Conservation (phyloP, 2,113 vertebrate genomes). For the Barnardius zonarius region DNA sequence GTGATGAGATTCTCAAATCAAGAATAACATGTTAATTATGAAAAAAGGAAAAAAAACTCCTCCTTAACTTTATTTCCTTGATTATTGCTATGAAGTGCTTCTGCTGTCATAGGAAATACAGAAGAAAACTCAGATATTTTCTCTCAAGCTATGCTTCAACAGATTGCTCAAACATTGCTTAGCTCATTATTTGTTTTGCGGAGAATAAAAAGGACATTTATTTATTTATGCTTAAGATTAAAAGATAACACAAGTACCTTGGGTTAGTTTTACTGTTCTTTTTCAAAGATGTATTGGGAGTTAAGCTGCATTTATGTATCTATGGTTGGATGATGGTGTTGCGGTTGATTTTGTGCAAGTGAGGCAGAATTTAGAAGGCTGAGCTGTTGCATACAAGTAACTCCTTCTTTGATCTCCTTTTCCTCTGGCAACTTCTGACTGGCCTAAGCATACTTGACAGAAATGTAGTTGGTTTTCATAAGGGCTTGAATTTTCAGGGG, state of each 20-base stretch:
- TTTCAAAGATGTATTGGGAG: neutral
- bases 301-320: neutral
- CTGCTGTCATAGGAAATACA: neutral
- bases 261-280: neutral
- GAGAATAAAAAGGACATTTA: neutral
- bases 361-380: neutral
- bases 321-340: neutral
- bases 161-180: neutral
- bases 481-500: neutral
- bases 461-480: neutral
- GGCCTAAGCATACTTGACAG: neutral
- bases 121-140: neutral
- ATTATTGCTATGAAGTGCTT: neutral
- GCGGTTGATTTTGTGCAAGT: neutral
- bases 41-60: neutral
- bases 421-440: neutral
- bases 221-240: neutral
- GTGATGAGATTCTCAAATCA: neutral
- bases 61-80: neutral
- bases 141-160: neutral
- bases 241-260: neutral
- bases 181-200: neutral
- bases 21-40: neutral
- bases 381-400: neutral
- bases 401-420: conserved; percentile 27